Evolutionary conservation across 1,140 invertebrate genomes (phyloP).

Genomic region (Dreissena rostriformis): DNA sequence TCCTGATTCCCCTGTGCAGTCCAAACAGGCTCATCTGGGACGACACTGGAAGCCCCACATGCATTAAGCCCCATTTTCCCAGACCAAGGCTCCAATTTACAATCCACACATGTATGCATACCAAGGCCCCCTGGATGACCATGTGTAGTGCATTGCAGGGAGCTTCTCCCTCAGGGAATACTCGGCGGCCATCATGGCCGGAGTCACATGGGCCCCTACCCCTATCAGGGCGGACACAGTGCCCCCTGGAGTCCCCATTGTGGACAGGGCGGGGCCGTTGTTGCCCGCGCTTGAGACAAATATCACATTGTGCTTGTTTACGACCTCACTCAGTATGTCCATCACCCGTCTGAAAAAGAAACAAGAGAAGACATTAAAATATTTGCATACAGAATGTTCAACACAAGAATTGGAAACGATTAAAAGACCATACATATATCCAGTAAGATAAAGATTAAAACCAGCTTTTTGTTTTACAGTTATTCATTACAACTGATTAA

Average conservation of each 20-base stretch:
- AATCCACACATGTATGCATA: constrained; percentile 61
- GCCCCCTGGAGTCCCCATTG: constrained; percentile 96
- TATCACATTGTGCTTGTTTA: constrained; percentile 95
- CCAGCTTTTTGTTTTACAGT: too few relatives aligned
- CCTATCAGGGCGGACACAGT: constrained; percentile 92
- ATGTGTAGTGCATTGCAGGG: constrained; percentile 94
- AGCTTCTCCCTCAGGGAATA: constrained; percentile 94
- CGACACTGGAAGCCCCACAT: too few relatives aligned
- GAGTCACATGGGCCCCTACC: constrained; percentile 97
- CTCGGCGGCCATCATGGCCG: constrained; percentile 98
- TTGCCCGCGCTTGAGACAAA: constrained; percentile 97
- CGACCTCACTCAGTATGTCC: constrained; percentile 86
- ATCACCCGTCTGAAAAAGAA: constrained; percentile 74
- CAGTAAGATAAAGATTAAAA: too few relatives aligned
- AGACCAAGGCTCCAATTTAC: too few relatives aligned
- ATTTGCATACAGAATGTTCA: too few relatives aligned
- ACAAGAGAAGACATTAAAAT: too few relatives aligned
- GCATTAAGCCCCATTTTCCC: too few relatives aligned
- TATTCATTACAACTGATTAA: too few relatives aligned
- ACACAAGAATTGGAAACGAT: too few relatives aligned
- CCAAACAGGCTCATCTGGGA: too few relatives aligned
- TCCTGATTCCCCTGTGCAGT: too few relatives aligned
- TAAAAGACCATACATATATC: too few relatives aligned
- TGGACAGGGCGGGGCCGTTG: constrained; percentile 95
- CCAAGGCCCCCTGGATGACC: constrained; percentile 93